Conservation (phyloP, 2,113 vertebrate genomes). For the Atractosteus spatula region DNA sequence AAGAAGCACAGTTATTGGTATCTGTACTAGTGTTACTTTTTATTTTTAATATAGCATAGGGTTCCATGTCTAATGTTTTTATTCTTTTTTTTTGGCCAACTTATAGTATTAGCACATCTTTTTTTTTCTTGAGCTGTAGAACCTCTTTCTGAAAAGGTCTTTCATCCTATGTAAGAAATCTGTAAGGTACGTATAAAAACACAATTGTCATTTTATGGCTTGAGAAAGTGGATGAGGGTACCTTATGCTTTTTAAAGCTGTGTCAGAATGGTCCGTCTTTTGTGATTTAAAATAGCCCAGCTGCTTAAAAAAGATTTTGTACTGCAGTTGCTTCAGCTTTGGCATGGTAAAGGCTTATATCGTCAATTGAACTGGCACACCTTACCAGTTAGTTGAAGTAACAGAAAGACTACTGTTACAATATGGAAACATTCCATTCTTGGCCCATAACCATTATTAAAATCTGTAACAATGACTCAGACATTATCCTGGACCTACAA, state of each 20-base stretch:
- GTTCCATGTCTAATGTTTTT: conserved; percentile 19
- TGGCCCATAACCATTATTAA: too few relatives aligned
- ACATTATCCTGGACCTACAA: too few relatives aligned
- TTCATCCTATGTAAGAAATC: conserved; percentile 9
- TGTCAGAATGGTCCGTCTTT: background rate
- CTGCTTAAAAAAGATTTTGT: background rate
- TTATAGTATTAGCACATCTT: conserved; percentile 8
- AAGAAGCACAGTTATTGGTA: conserved; percentile 60
- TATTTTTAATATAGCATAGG: conserved; percentile 53
- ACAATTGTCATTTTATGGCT: background rate
- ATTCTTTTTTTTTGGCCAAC: conserved; percentile 45
- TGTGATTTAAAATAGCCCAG: background rate
- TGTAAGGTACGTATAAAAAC: conserved; percentile 9
- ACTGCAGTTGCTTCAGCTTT: background rate
- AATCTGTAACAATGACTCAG: too few relatives aligned
- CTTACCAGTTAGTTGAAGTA: too few relatives aligned
- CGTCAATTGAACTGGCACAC: conserved; percentile 5
- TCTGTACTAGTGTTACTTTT: conserved; percentile 26
- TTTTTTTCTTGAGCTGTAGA: conserved; percentile 7
- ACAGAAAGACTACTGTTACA: too few relatives aligned
- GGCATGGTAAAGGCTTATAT: background rate
- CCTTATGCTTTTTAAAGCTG: background rate
- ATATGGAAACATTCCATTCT: too few relatives aligned
- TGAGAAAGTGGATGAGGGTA: background rate
- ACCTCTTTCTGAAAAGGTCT: conserved; percentile 7